These are phyloP conservation scores for Heterodera carotae DNA, from an alignment of 1,140 invertebrate genomes.

Conservation along the genomic window DNA sequence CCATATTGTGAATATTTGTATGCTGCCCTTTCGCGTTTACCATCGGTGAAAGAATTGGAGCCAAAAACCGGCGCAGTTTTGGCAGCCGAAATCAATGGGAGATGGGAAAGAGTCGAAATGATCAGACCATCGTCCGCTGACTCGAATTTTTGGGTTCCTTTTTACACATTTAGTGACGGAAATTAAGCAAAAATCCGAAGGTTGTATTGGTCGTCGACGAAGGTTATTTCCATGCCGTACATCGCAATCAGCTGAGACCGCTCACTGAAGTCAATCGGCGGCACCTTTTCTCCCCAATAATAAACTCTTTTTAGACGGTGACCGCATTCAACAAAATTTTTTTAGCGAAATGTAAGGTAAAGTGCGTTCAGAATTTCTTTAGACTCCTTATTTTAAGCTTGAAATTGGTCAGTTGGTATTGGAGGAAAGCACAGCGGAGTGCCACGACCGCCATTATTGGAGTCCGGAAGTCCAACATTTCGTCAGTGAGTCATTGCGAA, in stretches of 20 bases:
- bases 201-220: conserved; percentile 36
- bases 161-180: neutral
- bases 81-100: conserved; percentile 29
- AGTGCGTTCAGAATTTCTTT: neutral
- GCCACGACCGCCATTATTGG: conserved; percentile 4
- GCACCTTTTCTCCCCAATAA: neutral
- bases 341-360: conserved; percentile 37
- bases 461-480: conserved; percentile 25
- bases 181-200: neutral
- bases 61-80: conserved; percentile 26
- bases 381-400: neutral
- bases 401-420: conserved; percentile 17
- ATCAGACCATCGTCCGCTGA: conserved; percentile 17
- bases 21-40: conserved; percentile 19
- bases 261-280: conserved; percentile 20
- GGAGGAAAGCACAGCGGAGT: conserved; percentile 21
- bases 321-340: conserved; percentile 35
- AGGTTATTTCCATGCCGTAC: conserved; percentile 35
- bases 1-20: conserved; percentile 27
- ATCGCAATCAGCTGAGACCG: conserved; percentile 18
- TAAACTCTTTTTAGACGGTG: conserved; percentile 4
- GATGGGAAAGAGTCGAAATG: conserved; percentile 38
- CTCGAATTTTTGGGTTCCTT: conserved; percentile 25
- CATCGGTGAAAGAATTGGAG: neutral
- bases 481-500: conserved; percentile 13